Evolutionary conservation across 92 coral and sea anemone species (phyloP), one percentile per base, ranked within the genome.

Genomic region (Porites rus): DNA sequence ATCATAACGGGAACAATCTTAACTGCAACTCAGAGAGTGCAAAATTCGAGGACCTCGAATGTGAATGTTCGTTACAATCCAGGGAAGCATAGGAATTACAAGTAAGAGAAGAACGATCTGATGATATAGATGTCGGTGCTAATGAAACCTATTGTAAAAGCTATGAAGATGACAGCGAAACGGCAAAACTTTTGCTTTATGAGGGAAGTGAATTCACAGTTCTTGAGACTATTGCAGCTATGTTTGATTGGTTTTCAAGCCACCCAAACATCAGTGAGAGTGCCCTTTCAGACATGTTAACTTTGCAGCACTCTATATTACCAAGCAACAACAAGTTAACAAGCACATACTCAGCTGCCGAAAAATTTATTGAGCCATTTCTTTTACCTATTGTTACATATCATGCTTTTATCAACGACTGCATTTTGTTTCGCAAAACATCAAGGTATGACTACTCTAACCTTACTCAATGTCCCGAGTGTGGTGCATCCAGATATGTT

Each of bases 321-420:
- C 92, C 89, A 6, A 7, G 2, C 3, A 79, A 69, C 7, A 89
- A 89, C 56, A 78, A 84, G 19, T 73, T 84, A 1, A 89, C 86
- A 18, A 46, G 62, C 31, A 61, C 89, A 3, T 89, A 84, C 68
- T 72, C 72, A 9, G 92, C 78, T 12, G 92, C 80, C 3, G 65
- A 46, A n/a, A 1, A 51, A 17, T 89, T 77, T 53, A 72, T 84
- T 7, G 78, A 89, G 51, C 85, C 73, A 8, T 89, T 89, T 46
- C 61, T 89, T 21, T 53, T 72, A 22, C 89, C 87, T 1, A 43
- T 76, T 0, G 72, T 22, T 19, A 51, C 64, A 2, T 79, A 72
- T 51, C 86, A 89, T 20, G 89, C 66, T 4, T 89, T 89, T 21
- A 81, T 71, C 51, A 86, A 89, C 25, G 89, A 89, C 70, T 81